These are phyloP conservation scores for Drosophila sturtevanti DNA, from an alignment of 1,140 invertebrate genomes.

Conservation along the genomic window DNA sequence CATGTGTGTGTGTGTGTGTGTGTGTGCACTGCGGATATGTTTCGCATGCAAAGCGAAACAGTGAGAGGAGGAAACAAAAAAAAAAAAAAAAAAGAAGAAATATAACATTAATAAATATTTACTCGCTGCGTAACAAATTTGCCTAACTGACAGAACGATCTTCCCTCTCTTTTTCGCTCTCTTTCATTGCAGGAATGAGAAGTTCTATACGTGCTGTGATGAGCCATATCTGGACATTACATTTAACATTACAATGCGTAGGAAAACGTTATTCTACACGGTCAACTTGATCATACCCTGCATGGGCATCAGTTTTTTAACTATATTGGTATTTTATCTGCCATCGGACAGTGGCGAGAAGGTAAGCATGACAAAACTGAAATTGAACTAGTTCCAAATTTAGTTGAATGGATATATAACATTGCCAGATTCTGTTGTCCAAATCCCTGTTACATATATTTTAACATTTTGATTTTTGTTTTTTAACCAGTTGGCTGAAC, in stretches of 20 bases:
- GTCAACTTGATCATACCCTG: conserved; percentile 98
- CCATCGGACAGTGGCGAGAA: conserved; percentile 99
- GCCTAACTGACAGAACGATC: conserved; percentile 10
- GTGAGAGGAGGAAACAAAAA: conserved; percentile 6
- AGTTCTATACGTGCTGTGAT: conserved; percentile 98
- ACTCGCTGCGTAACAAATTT: conserved; percentile 35
- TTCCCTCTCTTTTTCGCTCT: conserved; percentile 5
- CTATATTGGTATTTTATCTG: conserved; percentile 98
- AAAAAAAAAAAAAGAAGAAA: conserved; percentile 38
- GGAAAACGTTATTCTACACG: conserved; percentile 98
- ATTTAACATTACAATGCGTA: conserved; percentile 98
- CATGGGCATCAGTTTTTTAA: conserved; percentile 99
- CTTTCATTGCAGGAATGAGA: conserved; percentile 90
- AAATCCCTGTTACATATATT: no score
- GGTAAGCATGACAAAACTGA: conserved; percentile 85
- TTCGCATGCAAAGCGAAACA: no score
- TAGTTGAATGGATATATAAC: no score
- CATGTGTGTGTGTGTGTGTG: conserved; percentile 14
- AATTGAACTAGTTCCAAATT: no score
- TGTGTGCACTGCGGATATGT: conserved; percentile 36
- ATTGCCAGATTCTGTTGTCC: no score
- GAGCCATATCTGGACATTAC: conserved; percentile 98
- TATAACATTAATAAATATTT: conserved; percentile 58
- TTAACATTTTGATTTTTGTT: no score
- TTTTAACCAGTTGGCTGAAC: no score